phyloP scores from a whole-genome alignment of 2,113 vertebrate species.

The Nestor notabilis region DNA sequence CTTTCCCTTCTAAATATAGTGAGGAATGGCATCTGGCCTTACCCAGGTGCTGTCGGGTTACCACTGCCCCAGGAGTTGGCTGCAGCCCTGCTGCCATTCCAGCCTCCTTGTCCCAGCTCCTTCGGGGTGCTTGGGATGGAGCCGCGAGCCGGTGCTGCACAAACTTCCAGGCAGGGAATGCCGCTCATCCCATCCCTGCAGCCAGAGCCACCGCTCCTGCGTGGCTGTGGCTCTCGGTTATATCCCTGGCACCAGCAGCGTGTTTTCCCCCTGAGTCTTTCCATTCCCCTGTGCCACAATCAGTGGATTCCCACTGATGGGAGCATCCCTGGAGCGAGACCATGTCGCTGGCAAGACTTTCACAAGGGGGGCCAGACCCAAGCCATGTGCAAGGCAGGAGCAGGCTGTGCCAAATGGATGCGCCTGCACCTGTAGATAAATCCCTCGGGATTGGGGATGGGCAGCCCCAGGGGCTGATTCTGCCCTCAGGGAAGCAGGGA shows the following conservation, averaged over 20 bases:
- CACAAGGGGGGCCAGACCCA: rapidly evolving
- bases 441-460: neutral
- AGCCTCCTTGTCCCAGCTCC: neutral
- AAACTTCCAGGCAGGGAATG: neutral
- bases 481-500: neutral
- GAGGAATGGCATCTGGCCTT: neutral
- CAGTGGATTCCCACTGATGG: rapidly evolving
- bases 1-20: constrained; percentile 37
- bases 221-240: neutral
- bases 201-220: neutral
- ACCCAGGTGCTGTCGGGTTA: constrained; percentile 5
- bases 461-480: rapidly evolving
- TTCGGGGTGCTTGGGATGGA: neutral
- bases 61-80: neutral
- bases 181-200: neutral
- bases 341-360: neutral
- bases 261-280: neutral
- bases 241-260: neutral
- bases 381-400: neutral
- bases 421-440: too few species aligned
- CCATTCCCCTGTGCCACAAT: rapidly evolving
- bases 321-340: neutral
- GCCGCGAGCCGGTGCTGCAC: neutral
- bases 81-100: neutral
- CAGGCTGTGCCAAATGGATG: neutral